Percentiles rank a stretch among this genome's conserved stretches.
These are phyloP conservation scores for Calliscelio sp. DNA, from an alignment of 2,888 invertebrate genomes.

Conservation along the genomic window DNA sequence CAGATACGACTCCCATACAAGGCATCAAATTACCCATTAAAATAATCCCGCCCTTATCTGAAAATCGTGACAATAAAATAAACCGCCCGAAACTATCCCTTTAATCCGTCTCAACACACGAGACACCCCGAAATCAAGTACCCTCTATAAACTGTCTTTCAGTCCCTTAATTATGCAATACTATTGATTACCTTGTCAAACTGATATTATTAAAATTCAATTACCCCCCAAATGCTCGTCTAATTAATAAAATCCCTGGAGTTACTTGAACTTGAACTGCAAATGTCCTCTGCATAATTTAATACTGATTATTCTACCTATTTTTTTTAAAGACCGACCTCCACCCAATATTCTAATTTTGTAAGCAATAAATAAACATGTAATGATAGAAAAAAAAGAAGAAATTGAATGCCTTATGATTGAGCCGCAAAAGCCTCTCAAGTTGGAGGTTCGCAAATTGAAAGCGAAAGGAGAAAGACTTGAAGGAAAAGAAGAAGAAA, in stretches of 20 bases:
- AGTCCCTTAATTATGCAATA: slow-evolving; percentile 4
- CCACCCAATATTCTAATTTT: no score
- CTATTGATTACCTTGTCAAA: slow-evolving; percentile 4
- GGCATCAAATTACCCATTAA: no score
- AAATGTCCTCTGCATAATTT: slow-evolving; percentile 19
- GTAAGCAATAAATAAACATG: background rate
- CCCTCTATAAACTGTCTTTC: background rate
- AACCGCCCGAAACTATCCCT: no score
- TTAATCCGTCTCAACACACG: no score
- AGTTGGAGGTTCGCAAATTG: no score
- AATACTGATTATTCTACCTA: background rate
- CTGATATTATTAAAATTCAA: slow-evolving; percentile 37
- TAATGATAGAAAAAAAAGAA: background rate
- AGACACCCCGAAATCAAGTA: no score
- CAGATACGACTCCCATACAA: no score
- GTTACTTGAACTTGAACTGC: slow-evolving; percentile 51
- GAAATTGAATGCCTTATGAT: no score
- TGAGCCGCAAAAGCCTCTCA: no score
- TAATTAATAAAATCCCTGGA: slow-evolving; percentile 32
- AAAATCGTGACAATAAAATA: no score
- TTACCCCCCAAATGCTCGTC: slow-evolving; percentile 6
- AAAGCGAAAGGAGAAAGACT: no score
- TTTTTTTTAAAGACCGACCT: background rate
- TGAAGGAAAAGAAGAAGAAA: background rate
- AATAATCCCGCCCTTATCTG: no score